phyloP scores from a whole-genome alignment of 2,113 vertebrate genomes.

The Centropus unirufus region DNA sequence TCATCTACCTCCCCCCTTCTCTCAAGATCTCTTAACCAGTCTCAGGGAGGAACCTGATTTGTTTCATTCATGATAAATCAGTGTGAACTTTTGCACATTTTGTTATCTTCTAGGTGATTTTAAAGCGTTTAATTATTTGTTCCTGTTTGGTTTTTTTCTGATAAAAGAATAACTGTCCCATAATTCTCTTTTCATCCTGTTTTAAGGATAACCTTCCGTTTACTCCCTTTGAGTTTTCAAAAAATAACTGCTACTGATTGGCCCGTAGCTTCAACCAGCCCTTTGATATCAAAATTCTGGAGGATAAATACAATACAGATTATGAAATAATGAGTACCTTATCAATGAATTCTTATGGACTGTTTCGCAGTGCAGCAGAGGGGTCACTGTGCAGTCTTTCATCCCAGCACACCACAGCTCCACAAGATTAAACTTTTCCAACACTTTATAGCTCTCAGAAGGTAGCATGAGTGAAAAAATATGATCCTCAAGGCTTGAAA shows the following conservation, averaged over 20 bases:
- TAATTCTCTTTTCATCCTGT: not conserved
- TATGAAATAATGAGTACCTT: not conserved
- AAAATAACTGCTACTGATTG: not conserved
- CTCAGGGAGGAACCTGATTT: not conserved
- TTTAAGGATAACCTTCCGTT: not conserved
- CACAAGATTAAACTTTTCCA: slow-evolving; percentile 37
- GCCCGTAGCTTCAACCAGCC: not conserved
- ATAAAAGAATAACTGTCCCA: not conserved
- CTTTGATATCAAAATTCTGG: not conserved
- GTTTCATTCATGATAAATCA: not conserved
- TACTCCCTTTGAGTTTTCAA: not conserved
- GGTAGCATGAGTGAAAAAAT: slow-evolving; percentile 46
- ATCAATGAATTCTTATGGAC: not conserved
- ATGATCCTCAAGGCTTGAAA: slow-evolving; percentile 40
- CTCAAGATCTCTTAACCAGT: not conserved
- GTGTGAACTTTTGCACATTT: fast-evolving
- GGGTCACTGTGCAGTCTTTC: not conserved
- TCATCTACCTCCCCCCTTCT: not conserved
- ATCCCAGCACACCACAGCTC: not conserved
- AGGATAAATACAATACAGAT: not conserved
- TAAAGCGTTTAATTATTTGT: not conserved
- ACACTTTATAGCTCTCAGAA: slow-evolving; percentile 23
- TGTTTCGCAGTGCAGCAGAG: not conserved
- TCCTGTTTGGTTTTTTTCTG: not conserved
- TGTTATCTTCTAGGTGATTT: not conserved